phyloP scores from a whole-genome alignment of 2,888 invertebrate species.

The Drosophila hawaiiensis region DNA sequence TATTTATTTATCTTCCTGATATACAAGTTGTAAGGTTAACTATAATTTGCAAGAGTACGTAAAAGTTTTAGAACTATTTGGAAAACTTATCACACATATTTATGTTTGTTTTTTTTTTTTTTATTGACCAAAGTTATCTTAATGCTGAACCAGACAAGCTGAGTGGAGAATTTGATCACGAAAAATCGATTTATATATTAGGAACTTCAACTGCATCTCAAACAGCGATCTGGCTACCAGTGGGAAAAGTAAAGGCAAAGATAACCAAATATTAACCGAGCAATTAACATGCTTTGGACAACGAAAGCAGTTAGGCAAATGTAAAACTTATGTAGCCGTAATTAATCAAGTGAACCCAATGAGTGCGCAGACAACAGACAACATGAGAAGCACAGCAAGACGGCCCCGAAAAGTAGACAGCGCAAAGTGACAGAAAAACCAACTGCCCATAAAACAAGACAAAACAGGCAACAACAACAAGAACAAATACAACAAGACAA shows the following conservation, averaged over 20 bases:
- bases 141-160: not conserved
- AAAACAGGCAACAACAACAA: constrained; percentile 33
- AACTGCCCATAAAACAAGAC: constrained; percentile 61
- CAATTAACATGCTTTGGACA: constrained; percentile 47
- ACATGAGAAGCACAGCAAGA: constrained; percentile 3
- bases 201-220: constrained; percentile 24
- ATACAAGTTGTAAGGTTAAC: not conserved
- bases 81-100: not conserved
- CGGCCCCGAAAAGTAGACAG: constrained; percentile 36
- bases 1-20: not conserved
- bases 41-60: not conserved
- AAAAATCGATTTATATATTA: constrained; percentile 47
- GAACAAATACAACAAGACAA: constrained; percentile 21
- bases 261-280: constrained; percentile 59
- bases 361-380: constrained; percentile 29
- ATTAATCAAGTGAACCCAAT: constrained; percentile 57
- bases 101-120: accelerated
- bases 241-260: constrained; percentile 13
- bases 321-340: constrained; percentile 50
- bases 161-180: constrained; percentile 11
- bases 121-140: not conserved
- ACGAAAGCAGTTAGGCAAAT: constrained; percentile 48
- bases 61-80: not conserved
- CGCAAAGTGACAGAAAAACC: constrained; percentile 38
- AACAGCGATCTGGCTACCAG: not conserved